Percentiles rank a stretch among this genome's conserved stretches.
These are phyloP conservation scores for Dimorphilus gyrociliatus DNA, from an alignment of 2,888 invertebrate genomes.

Conservation along the genomic window DNA sequence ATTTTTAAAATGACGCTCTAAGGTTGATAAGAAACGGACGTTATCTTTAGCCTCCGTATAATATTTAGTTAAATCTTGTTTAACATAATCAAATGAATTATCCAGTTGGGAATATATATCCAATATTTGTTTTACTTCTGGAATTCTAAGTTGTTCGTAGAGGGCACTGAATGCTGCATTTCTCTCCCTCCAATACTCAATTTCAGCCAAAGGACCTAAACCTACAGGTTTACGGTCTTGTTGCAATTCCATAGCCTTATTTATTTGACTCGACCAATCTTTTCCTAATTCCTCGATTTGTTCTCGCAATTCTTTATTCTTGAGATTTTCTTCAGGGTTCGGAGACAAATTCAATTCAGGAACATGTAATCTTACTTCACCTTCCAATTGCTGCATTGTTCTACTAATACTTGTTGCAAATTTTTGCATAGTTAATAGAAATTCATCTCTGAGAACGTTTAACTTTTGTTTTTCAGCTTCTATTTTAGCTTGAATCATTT, in stretches of 20 bases:
- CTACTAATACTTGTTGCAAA: conserved; percentile 44
- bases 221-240: conserved; percentile 42
- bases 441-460: conserved; percentile 41
- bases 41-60: conserved; percentile 60
- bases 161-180: conserved; percentile 59
- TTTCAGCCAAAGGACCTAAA: conserved; percentile 65
- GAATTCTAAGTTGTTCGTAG: conserved; percentile 56
- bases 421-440: conserved; percentile 41
- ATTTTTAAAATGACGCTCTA: conserved; percentile 57
- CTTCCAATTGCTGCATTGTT: conserved; percentile 57
- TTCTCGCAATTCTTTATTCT: conserved; percentile 26
- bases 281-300: conserved; percentile 42
- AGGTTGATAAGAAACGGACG: conserved; percentile 54
- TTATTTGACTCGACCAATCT: conserved; percentile 43
- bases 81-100: conserved; percentile 47
- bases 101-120: conserved; percentile 43
- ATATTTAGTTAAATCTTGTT: conserved; percentile 48
- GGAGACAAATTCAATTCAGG: conserved; percentile 14
- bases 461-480: conserved; percentile 20
- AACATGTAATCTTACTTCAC: conserved; percentile 45
- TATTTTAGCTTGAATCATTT: conserved; percentile 11
- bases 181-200: conserved; percentile 66
- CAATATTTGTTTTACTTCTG: conserved; percentile 48
- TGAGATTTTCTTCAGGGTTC: conserved; percentile 33
- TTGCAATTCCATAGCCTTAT: conserved; percentile 25